These are phyloP conservation scores for Hypsopygia costalis DNA, from an alignment of 2,888 invertebrate genomes.

Conservation along the genomic window DNA sequence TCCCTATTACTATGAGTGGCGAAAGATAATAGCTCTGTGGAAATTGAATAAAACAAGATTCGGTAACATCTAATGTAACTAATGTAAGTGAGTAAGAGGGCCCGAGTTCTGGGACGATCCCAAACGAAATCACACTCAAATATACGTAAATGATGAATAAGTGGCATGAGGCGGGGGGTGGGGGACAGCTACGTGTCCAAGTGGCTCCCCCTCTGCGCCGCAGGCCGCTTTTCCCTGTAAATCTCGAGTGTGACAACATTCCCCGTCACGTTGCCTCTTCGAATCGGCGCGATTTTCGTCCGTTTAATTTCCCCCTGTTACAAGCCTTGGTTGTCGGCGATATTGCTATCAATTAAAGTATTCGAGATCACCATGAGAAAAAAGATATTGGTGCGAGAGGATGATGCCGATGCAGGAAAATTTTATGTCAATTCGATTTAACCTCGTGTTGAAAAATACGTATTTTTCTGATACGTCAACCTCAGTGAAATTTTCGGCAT, in stretches of 20 bases:
- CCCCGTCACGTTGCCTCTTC: conserved; percentile 43
- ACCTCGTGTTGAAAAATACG: too few species aligned
- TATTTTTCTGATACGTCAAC: too few species aligned
- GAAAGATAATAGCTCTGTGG: conserved; percentile 59
- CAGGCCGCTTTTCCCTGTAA: conserved; percentile 50
- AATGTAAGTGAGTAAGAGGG: conserved; percentile 63
- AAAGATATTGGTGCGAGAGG: too few species aligned
- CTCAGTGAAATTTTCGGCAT: too few species aligned
- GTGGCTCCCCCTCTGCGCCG: conserved; percentile 41
- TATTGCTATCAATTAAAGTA: conserved; percentile 7
- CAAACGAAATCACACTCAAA: conserved; percentile 75
- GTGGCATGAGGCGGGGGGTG: conserved; percentile 40
- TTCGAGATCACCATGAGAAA: too few species aligned
- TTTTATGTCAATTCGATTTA: too few species aligned
- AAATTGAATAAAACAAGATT: conserved; percentile 68
- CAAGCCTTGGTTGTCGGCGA: neutral
- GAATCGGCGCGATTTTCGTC: conserved; percentile 40
- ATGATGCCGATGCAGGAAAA: too few species aligned
- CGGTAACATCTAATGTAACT: conserved; percentile 62
- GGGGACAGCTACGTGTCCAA: conserved; percentile 66
- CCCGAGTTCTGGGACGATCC: conserved; percentile 56
- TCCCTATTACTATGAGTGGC: conserved; percentile 55
- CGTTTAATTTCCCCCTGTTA: conserved; percentile 39
- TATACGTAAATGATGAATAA: conserved; percentile 74
- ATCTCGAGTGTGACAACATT: conserved; percentile 64